phyloP scores from a whole-genome alignment of 2,797 vertebrate genomes.

The Phrynocephalus guinanensis region DNA sequence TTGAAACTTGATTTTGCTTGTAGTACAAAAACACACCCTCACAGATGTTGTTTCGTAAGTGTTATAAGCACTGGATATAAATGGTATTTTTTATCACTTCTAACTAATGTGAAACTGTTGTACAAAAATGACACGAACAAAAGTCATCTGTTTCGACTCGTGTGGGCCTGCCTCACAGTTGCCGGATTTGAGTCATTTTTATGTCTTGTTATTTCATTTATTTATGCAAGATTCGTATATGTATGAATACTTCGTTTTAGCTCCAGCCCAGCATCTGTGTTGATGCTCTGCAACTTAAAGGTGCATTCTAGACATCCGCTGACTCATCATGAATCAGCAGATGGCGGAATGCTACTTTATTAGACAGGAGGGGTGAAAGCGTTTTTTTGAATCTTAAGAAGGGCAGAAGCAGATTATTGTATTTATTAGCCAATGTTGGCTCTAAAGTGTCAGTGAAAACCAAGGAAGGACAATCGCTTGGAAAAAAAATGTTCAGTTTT shows the following conservation, averaged over 20 bases:
- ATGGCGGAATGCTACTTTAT: slow-evolving; percentile 81
- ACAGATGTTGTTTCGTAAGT: slow-evolving; percentile 96
- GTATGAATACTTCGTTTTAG: slow-evolving; percentile 96
- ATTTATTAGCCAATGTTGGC: slow-evolving; percentile 96
- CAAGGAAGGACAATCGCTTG: slow-evolving; percentile 91
- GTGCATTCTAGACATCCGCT: slow-evolving; percentile 83
- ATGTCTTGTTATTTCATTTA: slow-evolving; percentile 96
- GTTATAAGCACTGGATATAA: slow-evolving; percentile 99
- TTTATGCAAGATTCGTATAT: slow-evolving; percentile 98
- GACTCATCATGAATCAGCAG: slow-evolving; percentile 84
- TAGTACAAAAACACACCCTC: slow-evolving; percentile 87
- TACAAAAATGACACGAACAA: slow-evolving; percentile 93
- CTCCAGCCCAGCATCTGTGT: slow-evolving; percentile 89
- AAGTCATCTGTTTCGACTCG: slow-evolving; percentile 93
- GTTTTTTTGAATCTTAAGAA: slow-evolving; percentile 88
- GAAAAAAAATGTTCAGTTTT: slow-evolving; percentile 67
- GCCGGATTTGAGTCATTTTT: slow-evolving; percentile 92
- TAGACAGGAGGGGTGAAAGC: slow-evolving; percentile 79
- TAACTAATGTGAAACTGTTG: slow-evolving; percentile 99
- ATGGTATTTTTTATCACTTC: slow-evolving; percentile 99
- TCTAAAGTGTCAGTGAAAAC: slow-evolving; percentile 92
- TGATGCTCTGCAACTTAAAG: slow-evolving; percentile 80
- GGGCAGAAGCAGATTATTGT: slow-evolving; percentile 88
- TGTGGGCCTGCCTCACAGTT: slow-evolving; percentile 93
- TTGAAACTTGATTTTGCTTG: slow-evolving; percentile 98